Evolutionary conservation across 2,888 invertebrate species (phyloP), one percentile per base, ranked within the genome.

Genomic region (Apomyelois bistriatella): DNA sequence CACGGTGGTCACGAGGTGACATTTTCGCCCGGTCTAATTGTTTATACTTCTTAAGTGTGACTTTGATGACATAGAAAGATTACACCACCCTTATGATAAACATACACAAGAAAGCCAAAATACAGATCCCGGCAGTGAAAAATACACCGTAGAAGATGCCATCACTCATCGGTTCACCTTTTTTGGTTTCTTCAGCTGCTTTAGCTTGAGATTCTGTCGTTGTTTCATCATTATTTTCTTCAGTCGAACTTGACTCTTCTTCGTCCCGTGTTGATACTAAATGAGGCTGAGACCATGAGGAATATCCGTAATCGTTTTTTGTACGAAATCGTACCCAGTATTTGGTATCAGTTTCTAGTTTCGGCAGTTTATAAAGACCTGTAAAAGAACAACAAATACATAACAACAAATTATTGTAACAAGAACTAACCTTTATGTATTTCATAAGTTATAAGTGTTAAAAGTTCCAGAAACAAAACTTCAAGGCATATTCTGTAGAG

Each of bases 61-160:
- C 22, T 22, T 22, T 2, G 22, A 22, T 3, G 3, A 22, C 22
- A 22, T 22, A 22, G 22, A 9, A 32, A 32, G 13, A 4, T 46
- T 46, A 46, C 8, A 85, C 76, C 57, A 79, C 40, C 60, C 75
- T 79, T 60, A 83, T 69, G 12, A 57, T 56, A 52, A 83, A 76
- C 72, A 79, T 77, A 56, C 78, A 82, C 1, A 66, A 74, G 7
- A 78, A 72, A 9, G 73, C 66, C 0, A 81, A 48, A 0, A 85
- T 63, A 15, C 78, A 51, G 37, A 87, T 74, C 3, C 77, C 81
- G 10, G 75, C 82, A 7, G 74, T 72, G 36, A 84, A 84, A 55
- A 87, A 79, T 48, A 87, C 67, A 0, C 84, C 85, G 48, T 82
- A 85, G 43, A 82, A 80, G 5, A 75, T 72, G 1, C 64, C 59